Percentiles rank a stretch among this genome's conserved stretches.
Evolutionary conservation across 35 echinoderm and acorn worm species (phyloP).

Genomic region (Heliocidaris erythrogramma): DNA sequence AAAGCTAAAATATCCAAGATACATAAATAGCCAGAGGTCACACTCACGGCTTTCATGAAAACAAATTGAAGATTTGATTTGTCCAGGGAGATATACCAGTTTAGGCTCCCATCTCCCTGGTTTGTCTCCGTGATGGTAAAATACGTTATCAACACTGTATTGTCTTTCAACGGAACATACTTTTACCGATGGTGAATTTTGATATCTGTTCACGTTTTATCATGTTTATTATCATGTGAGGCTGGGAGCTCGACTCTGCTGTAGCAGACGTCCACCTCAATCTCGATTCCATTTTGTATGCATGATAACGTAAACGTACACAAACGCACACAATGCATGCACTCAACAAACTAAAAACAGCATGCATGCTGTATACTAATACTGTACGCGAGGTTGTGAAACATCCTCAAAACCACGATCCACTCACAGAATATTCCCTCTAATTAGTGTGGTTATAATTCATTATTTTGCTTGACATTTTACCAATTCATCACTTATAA

Average conservation of each 20-base stretch:
- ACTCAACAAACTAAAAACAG: background rate
- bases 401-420: slow-evolving; percentile 12
- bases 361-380: background rate
- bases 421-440: background rate
- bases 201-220: no score
- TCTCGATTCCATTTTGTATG: background rate
- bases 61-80: no score
- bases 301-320: background rate
- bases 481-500: background rate
- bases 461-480: background rate
- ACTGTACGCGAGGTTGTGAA: slow-evolving; percentile 34
- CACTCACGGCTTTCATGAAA: no score
- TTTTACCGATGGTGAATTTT: no score
- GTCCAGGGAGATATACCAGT: no score
- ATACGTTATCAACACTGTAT: no score
- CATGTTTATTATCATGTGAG: background rate
- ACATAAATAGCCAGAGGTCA: no score
- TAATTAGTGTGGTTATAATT: background rate
- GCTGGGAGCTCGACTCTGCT: background rate
- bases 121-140: no score
- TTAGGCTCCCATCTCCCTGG: no score
- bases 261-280: slow-evolving; percentile 6
- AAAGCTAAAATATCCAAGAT: no score
- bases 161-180: no score
- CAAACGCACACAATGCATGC: background rate